phyloP scores from a whole-genome alignment of 2,888 invertebrate species.

The Trichogramma dendrolimi region DNA sequence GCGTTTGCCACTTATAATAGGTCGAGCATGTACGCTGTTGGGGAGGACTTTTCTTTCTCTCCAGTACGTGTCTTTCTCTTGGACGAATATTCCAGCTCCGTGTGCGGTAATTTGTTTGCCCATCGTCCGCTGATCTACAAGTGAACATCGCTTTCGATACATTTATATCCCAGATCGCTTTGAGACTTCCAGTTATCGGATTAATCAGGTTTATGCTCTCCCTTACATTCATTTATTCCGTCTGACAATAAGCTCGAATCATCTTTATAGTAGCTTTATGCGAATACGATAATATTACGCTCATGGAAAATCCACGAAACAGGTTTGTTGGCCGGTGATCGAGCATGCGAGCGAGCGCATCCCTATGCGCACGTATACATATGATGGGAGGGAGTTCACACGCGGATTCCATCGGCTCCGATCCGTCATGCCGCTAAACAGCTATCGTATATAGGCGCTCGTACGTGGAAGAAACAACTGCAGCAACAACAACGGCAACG shows the following conservation, averaged over 20 bases:
- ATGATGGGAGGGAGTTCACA: slow-evolving; percentile 19
- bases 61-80: background rate
- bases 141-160: too few relatives aligned
- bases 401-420: slow-evolving; percentile 24
- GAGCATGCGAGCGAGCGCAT: slow-evolving; percentile 13
- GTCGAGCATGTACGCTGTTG: slow-evolving; percentile 19
- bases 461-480: background rate
- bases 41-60: slow-evolving; percentile 25
- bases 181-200: slow-evolving; percentile 10
- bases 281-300: too few relatives aligned
- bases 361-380: background rate
- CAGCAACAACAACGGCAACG: background rate
- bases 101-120: background rate
- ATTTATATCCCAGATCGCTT: too few relatives aligned
- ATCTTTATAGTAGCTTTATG: background rate
- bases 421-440: slow-evolving; percentile 26
- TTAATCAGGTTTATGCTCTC: slow-evolving; percentile 16
- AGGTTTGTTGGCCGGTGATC: slow-evolving; percentile 14
- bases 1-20: background rate
- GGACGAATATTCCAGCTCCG: background rate
- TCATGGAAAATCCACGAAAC: slow-evolving; percentile 28
- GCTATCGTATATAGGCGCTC: background rate
- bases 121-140: too few relatives aligned
- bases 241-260: slow-evolving; percentile 13
- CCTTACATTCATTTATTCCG: background rate